Conservation (phyloP, 2,797 vertebrate genomes). For the Apogon talboti region DNA sequence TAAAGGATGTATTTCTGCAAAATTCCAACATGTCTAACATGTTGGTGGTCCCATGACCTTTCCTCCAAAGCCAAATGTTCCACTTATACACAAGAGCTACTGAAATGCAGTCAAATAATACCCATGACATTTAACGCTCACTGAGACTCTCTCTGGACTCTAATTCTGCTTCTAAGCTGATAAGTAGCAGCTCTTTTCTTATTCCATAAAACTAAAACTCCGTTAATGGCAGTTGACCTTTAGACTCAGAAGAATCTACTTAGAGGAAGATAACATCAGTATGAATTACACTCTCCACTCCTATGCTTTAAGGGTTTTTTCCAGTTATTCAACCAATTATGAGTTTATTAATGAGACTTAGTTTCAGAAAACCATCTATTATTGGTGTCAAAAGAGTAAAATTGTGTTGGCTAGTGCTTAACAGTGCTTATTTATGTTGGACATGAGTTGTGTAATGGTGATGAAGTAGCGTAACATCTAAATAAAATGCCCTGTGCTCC, state of each 20-base stretch:
- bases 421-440: background rate
- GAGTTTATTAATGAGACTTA: background rate
- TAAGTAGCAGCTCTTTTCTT: background rate
- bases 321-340: too few relatives aligned
- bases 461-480: background rate
- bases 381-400: background rate
- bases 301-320: too few relatives aligned
- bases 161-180: too few relatives aligned
- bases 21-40: background rate
- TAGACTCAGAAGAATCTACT: background rate
- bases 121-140: background rate
- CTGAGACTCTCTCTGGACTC: background rate
- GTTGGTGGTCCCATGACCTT: background rate
- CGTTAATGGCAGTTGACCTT: slow-evolving; percentile 8
- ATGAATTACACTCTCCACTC: too few relatives aligned
- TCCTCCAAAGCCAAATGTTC: background rate
- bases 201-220: background rate
- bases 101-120: background rate
- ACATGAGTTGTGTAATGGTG: background rate
- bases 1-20: too few relatives aligned
- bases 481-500: background rate
- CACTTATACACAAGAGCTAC: background rate
- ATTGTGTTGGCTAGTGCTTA: background rate
- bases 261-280: too few relatives aligned
- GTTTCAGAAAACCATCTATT: background rate